phyloP scores from a whole-genome alignment of 2,113 vertebrate species.

The Etheostoma cragini region DNA sequence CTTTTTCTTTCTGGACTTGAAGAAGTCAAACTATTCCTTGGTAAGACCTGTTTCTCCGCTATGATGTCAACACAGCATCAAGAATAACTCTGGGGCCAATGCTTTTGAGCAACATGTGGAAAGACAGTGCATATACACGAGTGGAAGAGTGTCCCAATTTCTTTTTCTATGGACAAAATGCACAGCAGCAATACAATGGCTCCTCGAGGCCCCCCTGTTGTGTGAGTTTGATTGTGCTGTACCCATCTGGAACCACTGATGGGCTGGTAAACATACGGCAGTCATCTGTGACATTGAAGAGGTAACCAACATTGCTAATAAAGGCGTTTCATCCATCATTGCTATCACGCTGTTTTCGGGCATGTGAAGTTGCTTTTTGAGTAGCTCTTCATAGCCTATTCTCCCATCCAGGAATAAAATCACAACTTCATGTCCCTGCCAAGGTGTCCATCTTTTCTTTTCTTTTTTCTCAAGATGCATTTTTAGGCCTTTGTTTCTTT shows the following conservation, averaged over 20 bases:
- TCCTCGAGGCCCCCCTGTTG: slow-evolving; percentile 13
- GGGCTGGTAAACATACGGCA: slow-evolving; percentile 3
- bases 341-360: neutral
- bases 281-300: slow-evolving; percentile 29
- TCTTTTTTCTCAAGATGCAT: too few species aligned
- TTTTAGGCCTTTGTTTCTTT: too few species aligned
- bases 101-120: neutral
- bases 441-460: neutral
- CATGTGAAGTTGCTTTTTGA: neutral
- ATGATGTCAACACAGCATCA: neutral
- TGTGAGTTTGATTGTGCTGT: slow-evolving; percentile 18
- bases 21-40: too few species aligned
- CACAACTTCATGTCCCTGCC: neutral
- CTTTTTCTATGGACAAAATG: neutral
- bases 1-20: too few species aligned
- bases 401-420: slow-evolving; percentile 20
- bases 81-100: neutral
- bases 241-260: neutral
- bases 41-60: too few species aligned
- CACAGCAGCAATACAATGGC: neutral
- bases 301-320: slow-evolving; percentile 9
- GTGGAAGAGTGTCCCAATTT: neutral
- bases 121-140: neutral
- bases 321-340: neutral
- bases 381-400: neutral